phyloP scores from a whole-genome alignment of 1,140 invertebrate species.

The Zaprionus taronus region DNA sequence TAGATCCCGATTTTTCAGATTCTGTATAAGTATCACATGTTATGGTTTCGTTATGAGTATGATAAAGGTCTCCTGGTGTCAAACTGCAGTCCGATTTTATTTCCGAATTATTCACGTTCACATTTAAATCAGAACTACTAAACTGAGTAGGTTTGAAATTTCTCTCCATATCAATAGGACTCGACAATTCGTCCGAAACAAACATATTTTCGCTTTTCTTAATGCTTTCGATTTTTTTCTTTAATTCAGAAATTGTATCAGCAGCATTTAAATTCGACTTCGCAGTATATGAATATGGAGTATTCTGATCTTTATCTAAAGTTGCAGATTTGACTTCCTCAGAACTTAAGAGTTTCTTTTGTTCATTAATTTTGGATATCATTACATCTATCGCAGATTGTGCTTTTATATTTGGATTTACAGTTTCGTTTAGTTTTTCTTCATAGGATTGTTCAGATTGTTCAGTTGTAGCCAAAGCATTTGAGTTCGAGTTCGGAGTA shows the following conservation, averaged over 20 bases:
- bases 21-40: not conserved
- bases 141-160: not conserved
- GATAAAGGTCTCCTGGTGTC: slow-evolving; percentile 16
- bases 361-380: not conserved
- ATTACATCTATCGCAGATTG: not conserved
- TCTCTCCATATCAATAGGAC: not conserved
- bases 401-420: not conserved
- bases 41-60: not conserved
- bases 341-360: not conserved
- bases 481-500: too few relatives aligned
- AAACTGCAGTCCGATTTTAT: slow-evolving; percentile 10
- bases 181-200: not conserved
- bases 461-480: not conserved
- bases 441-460: not conserved
- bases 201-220: not conserved
- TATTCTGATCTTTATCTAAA: not conserved
- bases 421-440: not conserved
- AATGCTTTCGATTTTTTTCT: not conserved
- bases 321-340: not conserved
- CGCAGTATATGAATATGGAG: not conserved
- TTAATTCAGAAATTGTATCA: not conserved
- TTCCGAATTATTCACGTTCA: not conserved
- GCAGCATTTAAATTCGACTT: not conserved
- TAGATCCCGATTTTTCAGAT: not conserved
- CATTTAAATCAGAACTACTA: not conserved